These are phyloP conservation scores for Ctenochaetus hawaiiensis DNA, from an alignment of 2,797 vertebrate genomes.

Conservation along the genomic window DNA sequence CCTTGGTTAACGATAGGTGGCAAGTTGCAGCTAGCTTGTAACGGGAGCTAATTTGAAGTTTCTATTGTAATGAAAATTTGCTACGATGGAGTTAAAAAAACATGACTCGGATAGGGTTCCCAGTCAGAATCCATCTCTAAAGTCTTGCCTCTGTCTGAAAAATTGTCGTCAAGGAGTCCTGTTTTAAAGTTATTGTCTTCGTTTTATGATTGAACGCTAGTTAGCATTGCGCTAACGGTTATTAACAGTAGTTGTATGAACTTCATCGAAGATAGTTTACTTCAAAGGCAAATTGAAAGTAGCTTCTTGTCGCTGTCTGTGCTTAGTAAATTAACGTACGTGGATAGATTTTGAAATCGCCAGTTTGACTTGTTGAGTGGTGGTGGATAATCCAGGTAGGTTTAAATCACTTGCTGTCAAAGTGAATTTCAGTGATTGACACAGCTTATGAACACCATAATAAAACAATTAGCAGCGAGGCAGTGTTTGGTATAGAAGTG, in stretches of 20 bases:
- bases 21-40: slow-evolving; percentile 54
- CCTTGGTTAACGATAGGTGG: slow-evolving; percentile 55
- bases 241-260: background rate
- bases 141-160: fast-evolving
- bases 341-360: too few relatives aligned
- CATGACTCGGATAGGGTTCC: background rate
- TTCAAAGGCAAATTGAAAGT: too few relatives aligned
- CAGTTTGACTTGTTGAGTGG: too few relatives aligned
- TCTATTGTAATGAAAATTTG: background rate
- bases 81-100: background rate
- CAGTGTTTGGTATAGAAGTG: background rate
- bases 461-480: background rate
- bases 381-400: too few relatives aligned
- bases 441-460: slow-evolving; percentile 4
- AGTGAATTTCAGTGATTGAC: slow-evolving; percentile 58
- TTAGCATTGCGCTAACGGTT: slow-evolving; percentile 59
- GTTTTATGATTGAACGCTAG: slow-evolving; percentile 36
- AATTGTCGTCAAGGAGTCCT: background rate
- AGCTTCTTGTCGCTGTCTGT: background rate
- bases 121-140: fast-evolving
- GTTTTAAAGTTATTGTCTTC: background rate
- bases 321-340: fast-evolving
- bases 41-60: slow-evolving; percentile 23
- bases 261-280: background rate
- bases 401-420: slow-evolving; percentile 31